Evolutionary conservation across 1,140 invertebrate genomes (phyloP), one percentile per base, ranked within the genome.

Genomic region (Orchesella cincta): DNA sequence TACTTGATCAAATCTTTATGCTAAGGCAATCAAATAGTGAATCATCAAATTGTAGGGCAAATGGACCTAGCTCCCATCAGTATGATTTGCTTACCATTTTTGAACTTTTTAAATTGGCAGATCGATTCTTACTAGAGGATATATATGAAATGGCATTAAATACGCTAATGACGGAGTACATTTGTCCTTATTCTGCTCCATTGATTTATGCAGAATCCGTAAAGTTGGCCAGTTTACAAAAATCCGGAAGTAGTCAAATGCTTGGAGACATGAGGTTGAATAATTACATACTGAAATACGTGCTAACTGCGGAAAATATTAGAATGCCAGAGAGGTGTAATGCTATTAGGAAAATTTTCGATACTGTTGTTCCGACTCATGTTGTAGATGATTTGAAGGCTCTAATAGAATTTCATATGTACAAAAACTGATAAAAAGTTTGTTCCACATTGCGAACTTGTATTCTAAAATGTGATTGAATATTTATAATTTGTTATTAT

Each of bases 101-200:
- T 70, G 73, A 78, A 34, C 31, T 78, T 16, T 39, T 78, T 14
- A 46, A 51, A 0, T 64, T 78, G 14, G 31, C 76, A 2, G 76
- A 78, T 35, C 76, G 51, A 31, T 78, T 73, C 70, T 28, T 78
- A 3, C 33, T 78, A 31, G 72, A 74, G 5, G 31, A 29, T 33
- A 33, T 78, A 20, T 46, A 78, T 35, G 72, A 71, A 70, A 33
- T 72, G 64, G 46, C 76, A 29, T 28, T 78, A 28, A 78, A 78
- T 34, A 74, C 76, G 0, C 29, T 78, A 1, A 20, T 78, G 1
- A 78, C 51, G n/a, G 23, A 39, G 16, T 78, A 78, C 20, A 74
- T 78, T 1, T 78, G 76, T 51, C 76, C 76, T 1, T 64, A 78
- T 18, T 78, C 76, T 18, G 76, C 76, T 5, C 76, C 76, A 2